Base-by-base conservation (phyloP, 2,888 invertebrate genomes). In the Drosophila anomalata region DNA sequence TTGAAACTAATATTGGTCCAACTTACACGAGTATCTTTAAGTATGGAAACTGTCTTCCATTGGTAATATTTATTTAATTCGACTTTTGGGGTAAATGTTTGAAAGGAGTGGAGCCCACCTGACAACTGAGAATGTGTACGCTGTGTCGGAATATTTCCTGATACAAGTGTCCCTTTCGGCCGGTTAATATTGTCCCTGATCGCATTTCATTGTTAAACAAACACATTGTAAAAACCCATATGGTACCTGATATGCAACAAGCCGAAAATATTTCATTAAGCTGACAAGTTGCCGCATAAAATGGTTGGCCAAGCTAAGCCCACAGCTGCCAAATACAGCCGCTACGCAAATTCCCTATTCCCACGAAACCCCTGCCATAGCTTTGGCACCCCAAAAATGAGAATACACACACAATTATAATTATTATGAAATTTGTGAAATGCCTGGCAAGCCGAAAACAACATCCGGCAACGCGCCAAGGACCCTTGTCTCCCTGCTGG, bases 401-500 rank as follows among this genome's bases (percentile, higher is more conserved):
- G 79, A 77, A 82, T 70, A 77, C 56, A 79, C 71, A 70, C 78
- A 77, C 71, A 86, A 79, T 87, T 84, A 81, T 82, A 84, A 82
- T 82, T 87, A 87, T 82, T 76, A 87, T 84, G 73, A 78, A 84
- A 87, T 82, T 80, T 76, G 62, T 42, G 29, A 33, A 47, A 52
- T 36, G 39, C 36, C 63, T 46, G 62, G 7, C 44, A 46, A 12
- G 36, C 42, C 36, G 33, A 44, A 42, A 42, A 20, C 48, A 36
- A 14, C 41, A 46, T 46, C 29, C 31, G 31, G 29, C 31, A n/a
- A n/a, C 11, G 8, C 14, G 29, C 14, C 41, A 20, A 33, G 69
- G 36, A 36, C 36, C 12, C n/a, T 36, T 36, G 36, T n/a, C 36
- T 41, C 46, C n/a, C 20, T 5, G 12, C 11, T 20, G n/a, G n/a